Base-by-base conservation (phyloP, 2,888 invertebrate genomes). In the Drosophila engyochracea region DNA sequence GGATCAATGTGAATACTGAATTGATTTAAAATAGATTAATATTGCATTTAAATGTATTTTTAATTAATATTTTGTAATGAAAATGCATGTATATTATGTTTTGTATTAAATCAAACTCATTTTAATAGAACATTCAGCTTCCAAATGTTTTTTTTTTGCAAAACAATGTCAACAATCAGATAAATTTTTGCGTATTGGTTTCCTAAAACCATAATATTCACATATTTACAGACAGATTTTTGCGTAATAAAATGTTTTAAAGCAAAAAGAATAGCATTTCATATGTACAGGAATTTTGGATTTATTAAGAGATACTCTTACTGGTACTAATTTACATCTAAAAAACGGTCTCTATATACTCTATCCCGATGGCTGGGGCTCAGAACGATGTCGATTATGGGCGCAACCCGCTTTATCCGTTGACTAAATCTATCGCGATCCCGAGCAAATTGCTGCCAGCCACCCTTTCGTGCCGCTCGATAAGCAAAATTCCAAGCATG, bases 401-500 rank as follows among this genome's bases (percentile, higher is more conserved):
- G 74, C 4, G 89, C 83, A 12, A 91, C 73, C n/a, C 87, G 76
- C 35, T 89, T 81, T 52, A 93, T 91, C 49, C 93, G 82, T 33
- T 91, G 77, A 60, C 86, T 83, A 81, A 94, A 93, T 73, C 93
- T 86, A 52, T 80, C 85, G 25, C 92, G 90, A 88, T 96, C 96
- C 0, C 94, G 89, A 0, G 94, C 95, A 79, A 93, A 93, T 70
- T 94, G 92, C 89, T 95, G 95, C 96, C 96, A 96, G 67, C 94
- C 94, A 0, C 95, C 95, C 35, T 94, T 94, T 10, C 96, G 92
- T 14, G 95, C 95, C 57, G 95, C 94, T 7, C 95, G 92, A 73
- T 95, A 95, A 1, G 95, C 96, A 89, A 93, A 95, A 60, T 94
- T 92, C 96, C 96, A 96, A 3, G 95, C 94, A 7, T 94, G 91